A percentile compares a stretch with the other conserved stretches of the same genome.
Conservation (phyloP, 2,797 vertebrate species). For the Ptychobarbus kaznakovi region DNA sequence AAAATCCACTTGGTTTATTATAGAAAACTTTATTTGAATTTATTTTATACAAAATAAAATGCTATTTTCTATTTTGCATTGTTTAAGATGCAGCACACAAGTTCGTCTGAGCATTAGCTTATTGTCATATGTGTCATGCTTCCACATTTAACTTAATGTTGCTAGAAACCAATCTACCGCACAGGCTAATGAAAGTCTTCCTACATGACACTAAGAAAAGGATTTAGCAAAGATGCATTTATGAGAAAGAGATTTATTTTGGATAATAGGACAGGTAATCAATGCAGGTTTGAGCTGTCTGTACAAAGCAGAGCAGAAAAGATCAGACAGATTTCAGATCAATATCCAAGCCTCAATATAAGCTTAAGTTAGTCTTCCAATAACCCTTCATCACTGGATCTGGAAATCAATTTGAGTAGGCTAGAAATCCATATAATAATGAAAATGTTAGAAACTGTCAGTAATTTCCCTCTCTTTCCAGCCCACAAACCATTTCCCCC, state of each 20-base stretch:
- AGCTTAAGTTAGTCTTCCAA: conserved; percentile 33
- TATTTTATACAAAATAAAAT: not conserved
- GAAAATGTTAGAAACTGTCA: conserved; percentile 2
- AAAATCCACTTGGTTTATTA: not conserved
- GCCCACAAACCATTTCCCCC: not conserved
- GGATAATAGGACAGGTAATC: conserved; percentile 53
- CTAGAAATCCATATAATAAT: not conserved
- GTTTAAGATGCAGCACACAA: not conserved
- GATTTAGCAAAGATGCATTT: conserved; percentile 47
- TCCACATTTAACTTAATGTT: conserved; percentile 9
- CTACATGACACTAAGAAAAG: conserved; percentile 39
- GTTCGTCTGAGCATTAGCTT: not conserved
- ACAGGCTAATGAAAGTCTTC: conserved; percentile 29
- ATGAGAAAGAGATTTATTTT: conserved; percentile 50
- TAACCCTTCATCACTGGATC: conserved; percentile 20
- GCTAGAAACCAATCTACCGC: not conserved
- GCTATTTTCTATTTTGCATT: not conserved
- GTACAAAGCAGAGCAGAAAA: conserved; percentile 25
- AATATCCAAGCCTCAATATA: conserved; percentile 46
- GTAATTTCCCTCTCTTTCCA: not conserved
- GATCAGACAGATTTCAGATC: conserved; percentile 52
- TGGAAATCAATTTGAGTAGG: not conserved
- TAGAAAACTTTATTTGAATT: not conserved
- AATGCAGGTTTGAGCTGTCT: conserved; percentile 46
- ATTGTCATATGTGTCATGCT: not conserved